Conservation (phyloP, 2,797 vertebrate species). For the Clarias platycephalus region DNA sequence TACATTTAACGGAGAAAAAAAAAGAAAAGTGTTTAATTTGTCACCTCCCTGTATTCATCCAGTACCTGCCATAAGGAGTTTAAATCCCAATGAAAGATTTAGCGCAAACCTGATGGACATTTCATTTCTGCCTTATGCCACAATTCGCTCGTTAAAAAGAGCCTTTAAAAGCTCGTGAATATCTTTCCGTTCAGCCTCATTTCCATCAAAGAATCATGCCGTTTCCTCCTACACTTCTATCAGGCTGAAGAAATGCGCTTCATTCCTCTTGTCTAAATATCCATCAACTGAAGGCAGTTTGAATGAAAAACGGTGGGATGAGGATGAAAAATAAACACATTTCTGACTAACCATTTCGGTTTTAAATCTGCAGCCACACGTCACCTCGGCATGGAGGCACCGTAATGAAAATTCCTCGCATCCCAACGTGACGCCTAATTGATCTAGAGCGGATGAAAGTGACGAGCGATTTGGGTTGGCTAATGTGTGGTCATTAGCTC, state of each 20-base stretch:
- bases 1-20: too few species aligned
- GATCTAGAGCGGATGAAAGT: slow-evolving; percentile 16
- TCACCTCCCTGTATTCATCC: not conserved
- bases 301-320: not conserved
- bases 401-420: not conserved
- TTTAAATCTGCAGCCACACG: not conserved
- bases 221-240: not conserved
- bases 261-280: slow-evolving; percentile 6
- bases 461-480: slow-evolving; percentile 13
- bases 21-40: not conserved
- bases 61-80: not conserved
- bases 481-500: slow-evolving; percentile 36
- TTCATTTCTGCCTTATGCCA: not conserved
- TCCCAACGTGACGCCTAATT: not conserved
- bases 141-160: not conserved
- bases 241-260: not conserved
- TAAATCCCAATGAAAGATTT: slow-evolving; percentile 1
- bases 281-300: not conserved
- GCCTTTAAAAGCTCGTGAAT: not conserved
- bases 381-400: not conserved
- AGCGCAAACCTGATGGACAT: not conserved
- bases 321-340: slow-evolving; percentile 4
- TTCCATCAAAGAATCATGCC: not conserved
- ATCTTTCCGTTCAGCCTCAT: not conserved
- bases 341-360: not conserved